phyloP scores from a whole-genome alignment of 2,888 invertebrate species.

The Athripsodes cinereus region DNA sequence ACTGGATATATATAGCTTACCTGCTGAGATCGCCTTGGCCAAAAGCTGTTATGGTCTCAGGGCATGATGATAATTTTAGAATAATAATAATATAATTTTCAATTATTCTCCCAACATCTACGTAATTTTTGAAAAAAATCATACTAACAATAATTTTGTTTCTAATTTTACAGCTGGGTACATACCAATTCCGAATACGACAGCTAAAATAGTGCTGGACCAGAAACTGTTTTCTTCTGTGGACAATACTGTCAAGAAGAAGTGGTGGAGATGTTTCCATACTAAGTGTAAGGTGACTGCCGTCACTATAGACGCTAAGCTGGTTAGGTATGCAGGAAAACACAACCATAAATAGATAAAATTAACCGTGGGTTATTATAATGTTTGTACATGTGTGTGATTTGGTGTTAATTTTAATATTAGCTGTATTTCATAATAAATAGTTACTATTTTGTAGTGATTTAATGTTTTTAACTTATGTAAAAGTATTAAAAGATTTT shows the following conservation, averaged over 20 bases:
- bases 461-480: no score
- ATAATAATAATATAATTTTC: no score
- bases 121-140: no score
- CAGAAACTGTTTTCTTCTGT: background rate
- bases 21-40: no score
- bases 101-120: no score
- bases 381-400: background rate
- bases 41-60: no score
- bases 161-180: background rate
- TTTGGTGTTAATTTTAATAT: background rate
- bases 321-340: background rate
- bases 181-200: background rate
- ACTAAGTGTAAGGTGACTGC: background rate
- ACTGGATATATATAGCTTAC: no score
- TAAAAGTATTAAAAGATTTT: no score
- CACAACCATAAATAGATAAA: background rate
- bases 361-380: background rate
- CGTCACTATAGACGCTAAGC: background rate
- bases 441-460: no score
- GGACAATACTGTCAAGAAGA: background rate
- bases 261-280: background rate
- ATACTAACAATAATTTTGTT: no score
- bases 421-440: no score
- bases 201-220: background rate
- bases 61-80: no score